phyloP scores from a whole-genome alignment of 1,140 invertebrate species.

The Heliothis subflexa region DNA sequence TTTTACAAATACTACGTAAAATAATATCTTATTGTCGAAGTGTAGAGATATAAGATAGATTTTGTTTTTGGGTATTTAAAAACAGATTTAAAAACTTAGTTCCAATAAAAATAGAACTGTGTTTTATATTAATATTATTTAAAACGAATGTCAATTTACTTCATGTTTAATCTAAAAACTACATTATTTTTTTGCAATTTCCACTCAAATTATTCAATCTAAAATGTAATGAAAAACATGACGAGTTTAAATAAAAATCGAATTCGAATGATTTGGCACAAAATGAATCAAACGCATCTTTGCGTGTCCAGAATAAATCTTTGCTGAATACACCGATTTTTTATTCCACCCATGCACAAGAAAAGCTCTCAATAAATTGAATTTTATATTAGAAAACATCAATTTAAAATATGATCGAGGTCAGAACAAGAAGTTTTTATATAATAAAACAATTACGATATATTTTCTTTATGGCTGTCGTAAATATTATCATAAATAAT shows the following conservation, averaged over 20 bases:
- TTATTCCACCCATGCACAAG: neutral
- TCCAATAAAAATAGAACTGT: too few relatives aligned
- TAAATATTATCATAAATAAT: conserved; percentile 33
- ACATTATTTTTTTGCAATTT: too few relatives aligned
- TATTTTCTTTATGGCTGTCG: conserved; percentile 35
- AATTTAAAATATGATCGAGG: conserved; percentile 14
- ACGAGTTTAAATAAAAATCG: neutral
- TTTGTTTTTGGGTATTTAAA: too few relatives aligned
- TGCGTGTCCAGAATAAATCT: neutral
- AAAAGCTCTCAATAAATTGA: conserved; percentile 8
- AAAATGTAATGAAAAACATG: neutral
- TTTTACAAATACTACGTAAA: too few relatives aligned
- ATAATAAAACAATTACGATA: conserved; percentile 39
- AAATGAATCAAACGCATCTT: neutral
- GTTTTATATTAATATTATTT: too few relatives aligned
- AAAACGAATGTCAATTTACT: too few relatives aligned
- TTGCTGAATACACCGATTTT: neutral
- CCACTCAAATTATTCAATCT: neutral
- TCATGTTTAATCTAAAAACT: too few relatives aligned
- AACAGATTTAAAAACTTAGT: too few relatives aligned
- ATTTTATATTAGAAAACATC: conserved; percentile 14
- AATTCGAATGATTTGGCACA: neutral
- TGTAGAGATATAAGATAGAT: too few relatives aligned
- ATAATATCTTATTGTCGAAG: too few relatives aligned
- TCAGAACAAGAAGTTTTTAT: conserved; percentile 13